Evolutionary conservation across 2,888 invertebrate species (phyloP).

Genomic region (Agrotis exclamationis): DNA sequence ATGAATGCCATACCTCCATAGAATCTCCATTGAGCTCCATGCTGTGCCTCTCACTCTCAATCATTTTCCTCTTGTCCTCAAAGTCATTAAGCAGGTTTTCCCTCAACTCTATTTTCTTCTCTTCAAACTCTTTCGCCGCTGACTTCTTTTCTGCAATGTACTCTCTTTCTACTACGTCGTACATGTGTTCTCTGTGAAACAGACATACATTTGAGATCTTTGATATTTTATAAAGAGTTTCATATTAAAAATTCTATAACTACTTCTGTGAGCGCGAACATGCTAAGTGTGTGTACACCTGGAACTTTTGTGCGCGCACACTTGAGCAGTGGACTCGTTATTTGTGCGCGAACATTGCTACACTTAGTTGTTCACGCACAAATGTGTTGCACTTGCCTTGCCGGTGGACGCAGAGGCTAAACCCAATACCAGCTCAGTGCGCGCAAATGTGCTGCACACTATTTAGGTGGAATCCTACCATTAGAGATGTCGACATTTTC

Average conservation of each 20-base stretch:
- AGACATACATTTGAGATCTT: background rate
- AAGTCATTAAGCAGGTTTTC: slow-evolving; percentile 97
- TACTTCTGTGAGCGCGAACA: no score
- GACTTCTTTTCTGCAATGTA: slow-evolving; percentile 97
- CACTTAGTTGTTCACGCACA: no score
- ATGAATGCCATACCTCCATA: slow-evolving; percentile 92
- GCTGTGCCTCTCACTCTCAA: slow-evolving; percentile 96
- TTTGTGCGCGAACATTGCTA: no score
- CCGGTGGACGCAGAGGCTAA: no score
- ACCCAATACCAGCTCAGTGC: no score
- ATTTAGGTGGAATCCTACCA: no score
- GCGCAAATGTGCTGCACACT: no score
- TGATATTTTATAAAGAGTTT: background rate
- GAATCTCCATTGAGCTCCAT: slow-evolving; percentile 98
- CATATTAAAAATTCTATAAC: background rate
- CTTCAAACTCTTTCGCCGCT: slow-evolving; percentile 98
- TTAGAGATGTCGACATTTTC: background rate
- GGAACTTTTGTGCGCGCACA: no score
- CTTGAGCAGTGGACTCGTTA: no score
- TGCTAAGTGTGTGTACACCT: no score
- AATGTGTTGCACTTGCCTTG: no score
- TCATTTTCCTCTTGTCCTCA: slow-evolving; percentile 97
- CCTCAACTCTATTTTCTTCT: slow-evolving; percentile 97
- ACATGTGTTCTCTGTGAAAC: slow-evolving; percentile 93
- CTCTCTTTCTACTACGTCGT: slow-evolving; percentile 97